Base-by-base conservation (phyloP, 2,113 vertebrate genomes). In the Mustelus asterias region DNA sequence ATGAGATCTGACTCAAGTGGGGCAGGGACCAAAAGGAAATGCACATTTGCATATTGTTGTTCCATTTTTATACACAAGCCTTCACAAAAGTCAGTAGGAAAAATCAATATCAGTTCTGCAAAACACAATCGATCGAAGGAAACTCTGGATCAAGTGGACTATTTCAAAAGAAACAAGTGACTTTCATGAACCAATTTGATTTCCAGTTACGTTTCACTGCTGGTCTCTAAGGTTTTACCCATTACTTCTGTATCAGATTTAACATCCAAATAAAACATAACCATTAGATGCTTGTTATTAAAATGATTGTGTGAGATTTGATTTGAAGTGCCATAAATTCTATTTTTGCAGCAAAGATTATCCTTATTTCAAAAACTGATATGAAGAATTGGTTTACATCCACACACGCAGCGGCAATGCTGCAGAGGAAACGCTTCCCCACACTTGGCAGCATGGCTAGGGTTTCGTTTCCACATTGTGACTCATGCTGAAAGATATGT, bases 131-230 rank as follows among this genome's bases (percentile, higher is more conserved):
- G 58, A 90, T 60, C 10, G 58, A 33, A 60, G 1, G 54, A 60
- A 90, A 60, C 24, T 33, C 48, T 89, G 54, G 54, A 58, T 90
- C 88, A 63, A 63, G 3, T 54, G 10, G 54, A 63, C 88, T 58
- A 58, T 60, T 83, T 83, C 5, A 41, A 83, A 83, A 83, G 80
- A 20, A 44, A 90, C 58, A 90, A 90, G 13, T 63, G 29, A 29
- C 88, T 90, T 90, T 89, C 58, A 60, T 90, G 88, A 90, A 90
- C 26, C 13, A 10, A 33, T 83, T 78, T 83, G n/a, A 83, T 83
- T 83, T 83, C n/a, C 5, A 18, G 37, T 80, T 44, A 44, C 20
- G 37, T 83, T 83, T 83, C 37, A 83, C 37, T 83, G 78, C 10
- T 37, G 3, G 48, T 58, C 48, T 13, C 26, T 1, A 16, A 90